A percentile compares a stretch with the other conserved stretches of the same genome.
Evolutionary conservation across 2,888 invertebrate species (phyloP).

Genomic region (Coecobrya sp.): DNA sequence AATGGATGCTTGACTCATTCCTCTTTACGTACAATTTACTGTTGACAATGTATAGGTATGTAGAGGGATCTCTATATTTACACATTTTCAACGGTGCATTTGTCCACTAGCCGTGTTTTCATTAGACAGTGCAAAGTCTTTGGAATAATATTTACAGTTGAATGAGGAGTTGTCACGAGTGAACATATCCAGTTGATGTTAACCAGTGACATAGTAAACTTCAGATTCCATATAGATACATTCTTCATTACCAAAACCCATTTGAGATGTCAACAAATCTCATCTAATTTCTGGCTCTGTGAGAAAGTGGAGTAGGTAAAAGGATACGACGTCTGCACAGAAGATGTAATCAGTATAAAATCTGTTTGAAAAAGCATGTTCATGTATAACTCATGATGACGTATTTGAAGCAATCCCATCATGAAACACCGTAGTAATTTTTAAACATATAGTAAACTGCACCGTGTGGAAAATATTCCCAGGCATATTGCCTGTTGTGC

Average conservation of each 20-base stretch:
- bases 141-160: constrained; percentile 8
- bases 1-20: neutral
- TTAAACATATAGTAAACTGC: neutral
- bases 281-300: neutral
- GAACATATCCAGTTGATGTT: neutral
- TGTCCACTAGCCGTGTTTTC: neutral
- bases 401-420: neutral
- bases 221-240: neutral
- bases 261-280: neutral
- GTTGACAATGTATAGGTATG: neutral
- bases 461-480: constrained; percentile 5
- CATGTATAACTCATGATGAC: neutral
- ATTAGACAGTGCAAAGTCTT: neutral
- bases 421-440: neutral
- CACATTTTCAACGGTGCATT: constrained; percentile 41
- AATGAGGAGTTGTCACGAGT: constrained; percentile 2
- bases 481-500: neutral
- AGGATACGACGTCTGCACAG: neutral
- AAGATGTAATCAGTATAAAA: neutral
- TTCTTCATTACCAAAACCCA: neutral
- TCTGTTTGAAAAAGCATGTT: neutral
- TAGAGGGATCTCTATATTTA: neutral
- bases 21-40: neutral
- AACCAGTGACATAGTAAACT: constrained; percentile 38
- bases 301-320: constrained; percentile 25